Evolutionary conservation across 2,113 vertebrate genomes (phyloP).

Genomic region (Saccopteryx leptura): DNA sequence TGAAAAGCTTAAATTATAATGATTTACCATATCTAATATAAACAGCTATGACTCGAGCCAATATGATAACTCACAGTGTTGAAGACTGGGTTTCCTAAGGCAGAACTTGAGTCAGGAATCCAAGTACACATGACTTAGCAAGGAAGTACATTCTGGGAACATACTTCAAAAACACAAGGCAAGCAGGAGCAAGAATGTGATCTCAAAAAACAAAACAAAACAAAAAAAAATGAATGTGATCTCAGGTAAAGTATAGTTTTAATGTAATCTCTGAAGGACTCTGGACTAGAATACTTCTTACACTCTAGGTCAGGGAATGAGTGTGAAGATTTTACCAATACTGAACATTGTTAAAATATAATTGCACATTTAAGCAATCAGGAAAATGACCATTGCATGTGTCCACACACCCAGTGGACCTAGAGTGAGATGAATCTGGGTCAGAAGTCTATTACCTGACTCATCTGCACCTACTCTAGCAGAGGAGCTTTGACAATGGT

Average conservation of each 20-base stretch:
- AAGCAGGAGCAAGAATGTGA: background rate
- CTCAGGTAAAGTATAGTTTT: background rate
- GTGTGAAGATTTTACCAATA: background rate
- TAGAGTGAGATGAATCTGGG: background rate
- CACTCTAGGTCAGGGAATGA: background rate
- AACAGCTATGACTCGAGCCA: background rate
- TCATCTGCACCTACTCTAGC: background rate
- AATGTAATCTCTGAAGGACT: background rate
- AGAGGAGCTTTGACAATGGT: background rate
- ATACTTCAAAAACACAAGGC: background rate
- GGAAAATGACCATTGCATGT: fast-evolving
- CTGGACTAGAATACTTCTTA: background rate
- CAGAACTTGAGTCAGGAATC: background rate
- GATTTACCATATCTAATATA: background rate
- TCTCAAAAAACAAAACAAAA: background rate
- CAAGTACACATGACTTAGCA: background rate
- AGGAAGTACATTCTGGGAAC: background rate
- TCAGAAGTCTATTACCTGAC: background rate
- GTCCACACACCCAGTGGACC: background rate
- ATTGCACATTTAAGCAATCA: background rate
- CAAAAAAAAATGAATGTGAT: background rate
- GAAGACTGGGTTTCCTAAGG: background rate
- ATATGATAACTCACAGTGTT: background rate
- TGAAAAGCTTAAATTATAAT: background rate
- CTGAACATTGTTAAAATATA: background rate